Conservation (phyloP, 2,797 vertebrate species). For the Hylomyscus alleni region DNA sequence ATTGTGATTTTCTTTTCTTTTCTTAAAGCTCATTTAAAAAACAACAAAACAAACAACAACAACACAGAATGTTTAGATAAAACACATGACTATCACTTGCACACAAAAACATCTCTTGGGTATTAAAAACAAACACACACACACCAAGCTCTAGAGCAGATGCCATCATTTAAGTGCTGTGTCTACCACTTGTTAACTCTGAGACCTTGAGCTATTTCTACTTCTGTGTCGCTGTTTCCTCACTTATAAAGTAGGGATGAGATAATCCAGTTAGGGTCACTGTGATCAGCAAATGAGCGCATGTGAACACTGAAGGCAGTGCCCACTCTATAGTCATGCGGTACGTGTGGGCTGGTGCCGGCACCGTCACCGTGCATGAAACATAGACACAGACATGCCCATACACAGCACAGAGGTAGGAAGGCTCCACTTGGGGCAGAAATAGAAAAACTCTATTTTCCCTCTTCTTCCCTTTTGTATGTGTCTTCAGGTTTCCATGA, state of each 20-base stretch:
- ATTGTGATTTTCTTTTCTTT: not conserved
- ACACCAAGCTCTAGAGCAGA: not conserved
- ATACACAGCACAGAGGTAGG: not conserved
- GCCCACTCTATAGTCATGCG: not conserved
- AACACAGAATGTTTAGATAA: not conserved
- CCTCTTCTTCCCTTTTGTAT: conserved; percentile 4
- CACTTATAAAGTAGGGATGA: not conserved
- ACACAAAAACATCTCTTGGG: not conserved
- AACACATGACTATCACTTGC: not conserved
- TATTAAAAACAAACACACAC: not conserved
- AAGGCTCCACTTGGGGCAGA: not conserved
- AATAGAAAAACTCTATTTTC: not conserved
- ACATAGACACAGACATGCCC: not conserved
- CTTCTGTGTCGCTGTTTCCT: conserved; percentile 17
- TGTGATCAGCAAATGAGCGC: too few species aligned
- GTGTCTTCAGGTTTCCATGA: conserved; percentile 52
- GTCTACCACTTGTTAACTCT: not conserved
- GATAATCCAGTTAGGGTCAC: not conserved
- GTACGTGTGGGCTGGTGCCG: not conserved
- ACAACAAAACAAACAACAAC: not conserved
- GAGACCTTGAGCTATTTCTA: not conserved
- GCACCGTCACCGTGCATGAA: not conserved
- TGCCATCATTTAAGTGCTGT: not conserved
- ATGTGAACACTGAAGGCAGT: not conserved
- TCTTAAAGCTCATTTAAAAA: not conserved